Conservation (phyloP, 2,113 vertebrate species). For the Dicentrarchus labrax region DNA sequence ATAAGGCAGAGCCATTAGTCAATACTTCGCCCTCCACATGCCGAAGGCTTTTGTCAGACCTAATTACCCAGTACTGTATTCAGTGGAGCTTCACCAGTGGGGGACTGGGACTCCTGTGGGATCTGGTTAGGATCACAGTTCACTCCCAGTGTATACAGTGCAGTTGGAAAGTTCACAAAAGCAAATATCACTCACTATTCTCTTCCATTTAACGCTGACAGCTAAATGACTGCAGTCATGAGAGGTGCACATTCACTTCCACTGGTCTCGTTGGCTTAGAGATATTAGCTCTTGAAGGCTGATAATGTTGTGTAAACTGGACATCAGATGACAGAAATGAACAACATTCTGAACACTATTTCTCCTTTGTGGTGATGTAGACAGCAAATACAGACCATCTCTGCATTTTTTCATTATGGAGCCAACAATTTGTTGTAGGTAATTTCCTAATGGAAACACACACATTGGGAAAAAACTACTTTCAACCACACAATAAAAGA, state of each 20-base stretch:
- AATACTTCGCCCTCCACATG: conserved; percentile 72
- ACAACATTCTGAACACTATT: neutral
- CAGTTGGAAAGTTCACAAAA: conserved; percentile 75
- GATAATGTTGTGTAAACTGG: neutral
- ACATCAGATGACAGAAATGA: conserved; percentile 19
- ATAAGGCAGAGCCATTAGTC: conserved; percentile 82
- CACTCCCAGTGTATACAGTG: conserved; percentile 72
- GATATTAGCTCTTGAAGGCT: conserved; percentile 10
- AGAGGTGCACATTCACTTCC: conserved; percentile 44
- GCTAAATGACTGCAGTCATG: conserved; percentile 64
- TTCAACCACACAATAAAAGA: conserved; percentile 25
- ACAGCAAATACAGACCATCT: neutral
- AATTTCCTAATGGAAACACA: conserved; percentile 18
- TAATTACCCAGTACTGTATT: conserved; percentile 85
- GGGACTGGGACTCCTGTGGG: conserved; percentile 77
- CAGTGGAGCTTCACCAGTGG: conserved; percentile 77
- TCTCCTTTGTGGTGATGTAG: neutral
- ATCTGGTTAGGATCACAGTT: conserved; percentile 81
- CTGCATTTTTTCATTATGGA: neutral
- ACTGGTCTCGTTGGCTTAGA: conserved; percentile 10
- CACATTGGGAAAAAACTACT: conserved; percentile 7
- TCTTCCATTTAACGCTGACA: conserved; percentile 62
- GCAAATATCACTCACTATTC: conserved; percentile 72
- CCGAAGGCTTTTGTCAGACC: conserved; percentile 74
- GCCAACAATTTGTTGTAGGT: conserved; percentile 35